These are phyloP conservation scores for Drosophila truncata DNA, from an alignment of 1,140 invertebrate species.

Conservation along the genomic window DNA sequence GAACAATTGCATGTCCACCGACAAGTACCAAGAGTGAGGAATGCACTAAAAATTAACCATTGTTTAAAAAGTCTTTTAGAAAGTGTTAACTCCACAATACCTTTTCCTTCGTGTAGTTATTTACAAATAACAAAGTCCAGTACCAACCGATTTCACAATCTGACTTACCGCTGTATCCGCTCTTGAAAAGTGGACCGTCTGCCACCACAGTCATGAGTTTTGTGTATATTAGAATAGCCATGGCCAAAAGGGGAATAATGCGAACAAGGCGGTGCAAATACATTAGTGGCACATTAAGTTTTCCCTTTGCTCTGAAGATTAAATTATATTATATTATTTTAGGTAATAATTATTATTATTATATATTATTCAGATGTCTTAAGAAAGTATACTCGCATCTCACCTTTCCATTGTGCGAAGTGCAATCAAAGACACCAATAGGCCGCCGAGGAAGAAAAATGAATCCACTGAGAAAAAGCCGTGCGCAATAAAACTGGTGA, in stretches of 20 bases:
- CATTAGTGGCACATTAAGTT: slow-evolving; percentile 3
- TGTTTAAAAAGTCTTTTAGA: slow-evolving; percentile 79
- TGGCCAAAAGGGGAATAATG: neutral
- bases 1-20: slow-evolving; percentile 88
- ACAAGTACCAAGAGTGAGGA: neutral
- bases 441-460: slow-evolving; percentile 89
- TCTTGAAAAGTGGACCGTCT: neutral
- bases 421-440: slow-evolving; percentile 87
- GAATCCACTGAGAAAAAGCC: slow-evolving; percentile 88
- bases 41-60: neutral
- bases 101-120: slow-evolving; percentile 57
- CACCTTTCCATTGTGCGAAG: slow-evolving; percentile 88
- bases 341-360: no score
- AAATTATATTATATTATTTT: no score
- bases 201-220: slow-evolving; percentile 17
- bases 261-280: neutral
- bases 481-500: slow-evolving; percentile 86
- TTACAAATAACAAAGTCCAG: slow-evolving; percentile 52
- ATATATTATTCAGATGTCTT: no score
- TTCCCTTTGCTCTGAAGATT: slow-evolving; percentile 25
- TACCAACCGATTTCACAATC: slow-evolving; percentile 69
- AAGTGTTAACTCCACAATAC: no score
- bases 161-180: slow-evolving; percentile 9
- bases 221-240: slow-evolving; percentile 1
- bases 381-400: no score